Conservation (phyloP, 2,113 vertebrate genomes). For the Onychostruthus taczanowskii region DNA sequence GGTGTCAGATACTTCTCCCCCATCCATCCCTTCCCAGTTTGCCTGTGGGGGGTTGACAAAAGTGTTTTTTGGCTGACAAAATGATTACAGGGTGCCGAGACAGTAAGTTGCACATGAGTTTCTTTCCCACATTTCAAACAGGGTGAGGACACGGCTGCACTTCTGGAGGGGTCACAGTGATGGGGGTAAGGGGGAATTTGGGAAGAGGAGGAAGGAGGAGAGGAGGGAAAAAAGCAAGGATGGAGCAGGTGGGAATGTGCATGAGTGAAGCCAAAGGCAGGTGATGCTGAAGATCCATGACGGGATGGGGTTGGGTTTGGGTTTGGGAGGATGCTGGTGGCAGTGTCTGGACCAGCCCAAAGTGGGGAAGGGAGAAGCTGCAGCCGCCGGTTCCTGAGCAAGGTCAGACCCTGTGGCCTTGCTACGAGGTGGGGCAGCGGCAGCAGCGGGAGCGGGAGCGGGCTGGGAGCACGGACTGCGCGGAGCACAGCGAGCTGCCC, state of each 20-base stretch:
- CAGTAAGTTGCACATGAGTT: conserved; percentile 2
- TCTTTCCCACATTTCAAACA: conserved; percentile 39
- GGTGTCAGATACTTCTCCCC: background rate
- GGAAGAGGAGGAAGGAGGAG: background rate
- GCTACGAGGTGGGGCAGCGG: fast-evolving
- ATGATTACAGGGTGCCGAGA: conserved; percentile 49
- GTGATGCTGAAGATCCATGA: background rate
- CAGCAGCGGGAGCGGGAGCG: fast-evolving
- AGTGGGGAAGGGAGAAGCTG: background rate
- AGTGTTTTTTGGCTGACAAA: conserved; percentile 43
- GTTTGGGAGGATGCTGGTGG: background rate
- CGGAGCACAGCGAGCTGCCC: background rate
- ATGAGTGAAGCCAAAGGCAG: fast-evolving
- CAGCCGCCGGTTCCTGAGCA: fast-evolving
- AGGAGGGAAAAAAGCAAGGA: background rate
- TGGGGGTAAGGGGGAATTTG: background rate
- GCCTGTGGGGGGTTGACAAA: conserved; percentile 44
- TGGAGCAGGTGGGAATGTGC: fast-evolving
- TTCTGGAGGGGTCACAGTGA: background rate
- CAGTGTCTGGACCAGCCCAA: fast-evolving
- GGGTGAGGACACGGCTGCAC: background rate
- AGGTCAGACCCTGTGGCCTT: background rate
- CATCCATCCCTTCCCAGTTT: background rate
- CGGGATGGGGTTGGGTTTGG: fast-evolving
- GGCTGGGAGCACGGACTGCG: fast-evolving